Evolutionary conservation across 2,797 vertebrate species (phyloP), one percentile per base, ranked within the genome.

Genomic region (Eutrigla gurnardus): DNA sequence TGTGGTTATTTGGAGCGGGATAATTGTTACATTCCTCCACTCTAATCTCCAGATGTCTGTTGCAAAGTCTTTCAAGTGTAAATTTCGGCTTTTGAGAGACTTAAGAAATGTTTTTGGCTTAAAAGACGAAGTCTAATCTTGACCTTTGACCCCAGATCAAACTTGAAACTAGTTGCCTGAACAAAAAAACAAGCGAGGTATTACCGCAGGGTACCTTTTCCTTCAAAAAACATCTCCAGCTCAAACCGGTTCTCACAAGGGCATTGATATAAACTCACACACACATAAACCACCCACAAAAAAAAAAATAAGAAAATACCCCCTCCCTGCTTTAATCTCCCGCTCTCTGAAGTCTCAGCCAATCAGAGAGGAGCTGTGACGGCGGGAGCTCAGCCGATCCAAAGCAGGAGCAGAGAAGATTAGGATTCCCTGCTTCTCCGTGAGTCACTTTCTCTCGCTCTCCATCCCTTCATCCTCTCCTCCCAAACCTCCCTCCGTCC

Each of bases 371-470:
- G 39, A 50, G 68, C 77, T 65, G 71, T 64, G 74, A 69, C 89
- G 0, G 58, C 75, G 37, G 89, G 90, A 75, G 86, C 65, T 75
- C 83, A 64, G 75, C 82, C 79, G 78, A 83, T 85, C 81, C 70
- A 90, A 81, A 80, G 80, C 78, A 69, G 77, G 60, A 82, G 76
- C 39, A 4, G 58, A 83, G 85, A 74, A 89, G 92, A 93, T 93
- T 93, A 93, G 81, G 86, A 89, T 85, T 47, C 87, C 74, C n/a
- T 80, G 76, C 59, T 80, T 70, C 71, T 77, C 86, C 70, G 46
- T 39, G 66, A 70, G 81, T 85, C 79, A 71, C 10, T 85, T 83
- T 67, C 77, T 79, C 40, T 50, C 25, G n/a, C 42, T 7, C 50
- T 79, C 46, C 13, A 4, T 69, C 73, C 76, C 77, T 81, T 86